These are phyloP conservation scores for Syritta pipiens DNA, from an alignment of 2,888 invertebrate genomes.

Conservation along the genomic window DNA sequence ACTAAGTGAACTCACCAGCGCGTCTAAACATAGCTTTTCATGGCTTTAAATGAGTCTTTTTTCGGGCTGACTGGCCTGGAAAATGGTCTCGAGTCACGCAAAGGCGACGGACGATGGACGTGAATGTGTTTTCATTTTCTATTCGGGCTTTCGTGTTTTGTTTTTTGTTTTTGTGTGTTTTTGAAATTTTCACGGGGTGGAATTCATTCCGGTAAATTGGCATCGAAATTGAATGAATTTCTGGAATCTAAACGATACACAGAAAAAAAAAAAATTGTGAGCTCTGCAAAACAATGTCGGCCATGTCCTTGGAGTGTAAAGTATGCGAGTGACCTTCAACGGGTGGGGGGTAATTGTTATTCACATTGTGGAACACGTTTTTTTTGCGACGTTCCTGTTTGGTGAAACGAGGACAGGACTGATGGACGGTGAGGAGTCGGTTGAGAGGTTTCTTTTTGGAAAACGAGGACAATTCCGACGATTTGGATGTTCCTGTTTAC, in stretches of 20 bases:
- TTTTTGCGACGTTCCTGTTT: too few species aligned
- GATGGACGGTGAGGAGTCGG: too few species aligned
- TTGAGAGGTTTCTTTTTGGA: too few species aligned
- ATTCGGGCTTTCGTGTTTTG: too few species aligned
- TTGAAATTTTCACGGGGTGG: not conserved
- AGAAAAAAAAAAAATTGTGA: constrained; percentile 10
- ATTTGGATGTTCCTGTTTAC: too few species aligned
- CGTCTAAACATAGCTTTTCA: constrained; percentile 50
- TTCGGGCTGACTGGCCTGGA: constrained; percentile 19
- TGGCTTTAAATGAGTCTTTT: constrained; percentile 19
- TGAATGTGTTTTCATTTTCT: constrained; percentile 7
- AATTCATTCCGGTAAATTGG: constrained; percentile 40
- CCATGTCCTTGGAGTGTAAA: constrained; percentile 50
- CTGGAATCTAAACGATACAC: constrained; percentile 21
- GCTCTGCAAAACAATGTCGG: constrained; percentile 26
- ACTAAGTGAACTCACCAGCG: constrained; percentile 12
- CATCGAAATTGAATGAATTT: constrained; percentile 53
- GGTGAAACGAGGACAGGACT: too few species aligned
- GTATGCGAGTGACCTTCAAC: constrained; percentile 50
- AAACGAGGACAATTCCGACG: too few species aligned
- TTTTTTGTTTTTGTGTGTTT: not conserved
- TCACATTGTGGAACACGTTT: constrained; percentile 1
- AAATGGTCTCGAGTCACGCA: constrained; percentile 56
- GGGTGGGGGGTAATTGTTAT: not conserved
- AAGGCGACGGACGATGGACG: constrained; percentile 8